phyloP scores from a whole-genome alignment of 1,140 invertebrate genomes.

The Dreissena polymorpha region DNA sequence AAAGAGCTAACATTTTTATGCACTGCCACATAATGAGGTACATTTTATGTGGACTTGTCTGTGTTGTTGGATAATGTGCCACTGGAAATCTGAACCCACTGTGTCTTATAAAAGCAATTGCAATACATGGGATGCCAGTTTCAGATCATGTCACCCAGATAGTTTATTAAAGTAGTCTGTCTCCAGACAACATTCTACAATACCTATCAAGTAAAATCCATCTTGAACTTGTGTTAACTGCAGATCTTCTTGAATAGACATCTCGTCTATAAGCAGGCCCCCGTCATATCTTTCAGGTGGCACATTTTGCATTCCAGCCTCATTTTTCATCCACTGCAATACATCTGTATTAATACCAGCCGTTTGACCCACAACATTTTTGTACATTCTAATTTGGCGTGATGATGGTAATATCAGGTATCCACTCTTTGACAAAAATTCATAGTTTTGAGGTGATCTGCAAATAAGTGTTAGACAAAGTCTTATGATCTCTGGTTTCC shows the following conservation, averaged over 20 bases:
- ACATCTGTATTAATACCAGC: constrained; percentile 2
- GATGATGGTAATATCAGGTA: too few species aligned
- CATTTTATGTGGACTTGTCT: not conserved
- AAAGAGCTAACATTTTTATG: constrained; percentile 4
- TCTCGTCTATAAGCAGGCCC: constrained; percentile 40
- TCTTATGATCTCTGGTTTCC: too few species aligned
- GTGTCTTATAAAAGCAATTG: constrained; percentile 43
- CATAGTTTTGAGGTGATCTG: too few species aligned
- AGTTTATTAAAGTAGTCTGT: not conserved
- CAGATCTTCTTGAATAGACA: constrained; percentile 37
- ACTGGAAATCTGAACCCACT: constrained; percentile 50
- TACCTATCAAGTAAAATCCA: constrained; percentile 7
- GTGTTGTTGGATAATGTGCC: constrained; percentile 22
- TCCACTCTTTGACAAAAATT: too few species aligned
- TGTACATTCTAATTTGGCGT: too few species aligned
- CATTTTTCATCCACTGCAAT: not conserved
- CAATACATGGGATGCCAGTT: constrained; percentile 18
- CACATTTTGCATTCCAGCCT: not conserved
- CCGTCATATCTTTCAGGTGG: not conserved
- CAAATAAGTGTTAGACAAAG: too few species aligned
- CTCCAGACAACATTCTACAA: constrained; percentile 18
- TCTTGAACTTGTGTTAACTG: not conserved
- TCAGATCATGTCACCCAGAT: not conserved
- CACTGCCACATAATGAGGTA: constrained; percentile 23
- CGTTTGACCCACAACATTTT: constrained; percentile 1